Percentiles rank a stretch among this genome's conserved stretches.
Conservation (phyloP, 1,140 invertebrate genomes). For the Apis laboriosa region DNA sequence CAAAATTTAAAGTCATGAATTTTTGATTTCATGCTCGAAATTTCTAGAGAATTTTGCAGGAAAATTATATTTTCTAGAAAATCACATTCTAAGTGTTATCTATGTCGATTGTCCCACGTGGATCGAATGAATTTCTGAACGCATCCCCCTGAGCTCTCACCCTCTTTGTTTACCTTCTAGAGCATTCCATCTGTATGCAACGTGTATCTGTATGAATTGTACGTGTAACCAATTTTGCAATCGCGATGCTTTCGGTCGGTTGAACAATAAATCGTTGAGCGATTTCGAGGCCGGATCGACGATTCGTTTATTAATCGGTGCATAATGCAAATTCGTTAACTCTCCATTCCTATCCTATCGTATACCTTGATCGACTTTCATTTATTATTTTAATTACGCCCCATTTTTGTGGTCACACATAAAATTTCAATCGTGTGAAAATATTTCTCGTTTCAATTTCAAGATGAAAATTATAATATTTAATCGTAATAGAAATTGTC, state of each 20-base stretch:
- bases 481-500: not conserved
- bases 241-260: slow-evolving; percentile 42
- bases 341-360: not conserved
- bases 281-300: slow-evolving; percentile 33
- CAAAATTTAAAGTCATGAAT: too few relatives aligned
- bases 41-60: too few relatives aligned
- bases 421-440: not conserved
- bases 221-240: slow-evolving; percentile 52
- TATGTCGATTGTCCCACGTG: slow-evolving; percentile 4
- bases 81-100: not conserved
- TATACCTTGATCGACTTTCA: not conserved
- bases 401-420: not conserved
- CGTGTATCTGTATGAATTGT: not conserved
- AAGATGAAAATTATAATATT: not conserved
- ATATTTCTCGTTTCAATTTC: not conserved
- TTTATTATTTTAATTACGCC: slow-evolving; percentile 1
- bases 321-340: slow-evolving; percentile 49
- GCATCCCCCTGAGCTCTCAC: not conserved
- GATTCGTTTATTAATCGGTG: slow-evolving; percentile 47
- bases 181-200: not conserved
- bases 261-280: slow-evolving; percentile 39
- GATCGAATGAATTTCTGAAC: slow-evolving; percentile 32
- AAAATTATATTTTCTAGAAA: not conserved
- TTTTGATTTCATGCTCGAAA: too few relatives aligned
- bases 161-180: not conserved